Percentiles rank a stretch among this genome's conserved stretches.
These are phyloP conservation scores for Tonatia bakeri DNA, from an alignment of 2,113 vertebrate species.

Conservation along the genomic window DNA sequence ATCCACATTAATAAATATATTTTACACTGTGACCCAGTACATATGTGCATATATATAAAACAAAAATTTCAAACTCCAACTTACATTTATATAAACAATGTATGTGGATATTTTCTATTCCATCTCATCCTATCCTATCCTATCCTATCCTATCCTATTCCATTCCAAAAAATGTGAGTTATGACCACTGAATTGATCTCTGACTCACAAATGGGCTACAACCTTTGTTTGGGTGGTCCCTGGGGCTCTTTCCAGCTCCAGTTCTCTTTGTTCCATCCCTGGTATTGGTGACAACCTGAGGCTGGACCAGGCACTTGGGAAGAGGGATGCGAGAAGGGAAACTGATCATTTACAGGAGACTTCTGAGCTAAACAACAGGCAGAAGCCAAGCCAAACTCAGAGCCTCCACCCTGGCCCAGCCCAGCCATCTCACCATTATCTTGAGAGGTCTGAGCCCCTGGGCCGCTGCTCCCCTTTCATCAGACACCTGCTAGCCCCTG, in stretches of 20 bases:
- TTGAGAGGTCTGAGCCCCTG: neutral
- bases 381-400: neutral
- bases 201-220: neutral
- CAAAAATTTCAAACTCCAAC: neutral
- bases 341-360: neutral
- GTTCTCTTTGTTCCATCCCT: neutral
- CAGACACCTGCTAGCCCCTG: neutral
- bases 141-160: neutral
- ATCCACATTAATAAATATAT: neutral
- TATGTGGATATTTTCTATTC: neutral
- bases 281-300: neutral
- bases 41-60: neutral
- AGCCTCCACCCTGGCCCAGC: neutral
- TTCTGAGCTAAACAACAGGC: neutral
- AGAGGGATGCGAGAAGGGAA: neutral
- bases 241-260: neutral
- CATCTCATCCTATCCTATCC: neutral
- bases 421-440: neutral
- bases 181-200: neutral
- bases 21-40: neutral
- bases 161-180: neutral
- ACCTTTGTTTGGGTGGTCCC: neutral
- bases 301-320: neutral
- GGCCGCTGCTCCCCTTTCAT: neutral
- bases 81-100: neutral